Percentiles rank a stretch among this genome's conserved stretches.
These are phyloP conservation scores for Lasiurus cinereus DNA, from an alignment of 2,113 vertebrate genomes.

Conservation along the genomic window DNA sequence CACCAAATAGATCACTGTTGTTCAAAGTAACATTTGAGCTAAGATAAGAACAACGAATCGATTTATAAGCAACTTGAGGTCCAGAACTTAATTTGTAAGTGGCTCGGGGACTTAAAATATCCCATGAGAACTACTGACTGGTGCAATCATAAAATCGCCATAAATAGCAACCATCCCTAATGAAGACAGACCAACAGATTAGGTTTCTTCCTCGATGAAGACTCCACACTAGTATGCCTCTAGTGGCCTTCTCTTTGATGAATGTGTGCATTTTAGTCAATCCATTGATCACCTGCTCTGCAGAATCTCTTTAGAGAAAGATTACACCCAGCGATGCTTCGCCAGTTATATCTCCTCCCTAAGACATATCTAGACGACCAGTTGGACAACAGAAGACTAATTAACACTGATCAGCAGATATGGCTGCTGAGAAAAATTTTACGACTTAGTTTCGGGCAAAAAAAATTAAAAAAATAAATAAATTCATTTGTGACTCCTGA, in stretches of 20 bases:
- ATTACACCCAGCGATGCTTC: slow-evolving; percentile 76
- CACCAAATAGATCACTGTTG: slow-evolving; percentile 28
- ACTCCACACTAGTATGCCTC: background rate
- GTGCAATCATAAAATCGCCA: slow-evolving; percentile 66
- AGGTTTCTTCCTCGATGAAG: slow-evolving; percentile 69
- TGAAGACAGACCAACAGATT: slow-evolving; percentile 50
- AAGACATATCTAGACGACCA: slow-evolving; percentile 82
- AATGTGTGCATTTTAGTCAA: slow-evolving; percentile 84
- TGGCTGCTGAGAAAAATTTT: slow-evolving; percentile 75
- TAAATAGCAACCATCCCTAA: slow-evolving; percentile 73
- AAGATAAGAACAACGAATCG: slow-evolving; percentile 54
- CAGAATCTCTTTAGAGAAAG: slow-evolving; percentile 81
- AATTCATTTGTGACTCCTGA: slow-evolving; percentile 73
- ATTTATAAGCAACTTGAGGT: slow-evolving; percentile 62
- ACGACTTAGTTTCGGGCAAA: slow-evolving; percentile 72
- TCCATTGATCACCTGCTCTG: slow-evolving; percentile 86
- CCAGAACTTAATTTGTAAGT: slow-evolving; percentile 55
- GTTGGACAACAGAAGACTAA: slow-evolving; percentile 84
- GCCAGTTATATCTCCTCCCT: slow-evolving; percentile 68
- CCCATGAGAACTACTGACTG: slow-evolving; percentile 55
- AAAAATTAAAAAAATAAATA: background rate
- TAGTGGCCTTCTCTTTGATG: slow-evolving; percentile 82
- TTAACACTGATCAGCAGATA: slow-evolving; percentile 84
- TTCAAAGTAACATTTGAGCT: slow-evolving; percentile 34
- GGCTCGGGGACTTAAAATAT: slow-evolving; percentile 51